Percentiles rank a stretch among this genome's conserved stretches.
Conservation (phyloP, 1,140 invertebrate species). For the Eulimnadia texana region DNA sequence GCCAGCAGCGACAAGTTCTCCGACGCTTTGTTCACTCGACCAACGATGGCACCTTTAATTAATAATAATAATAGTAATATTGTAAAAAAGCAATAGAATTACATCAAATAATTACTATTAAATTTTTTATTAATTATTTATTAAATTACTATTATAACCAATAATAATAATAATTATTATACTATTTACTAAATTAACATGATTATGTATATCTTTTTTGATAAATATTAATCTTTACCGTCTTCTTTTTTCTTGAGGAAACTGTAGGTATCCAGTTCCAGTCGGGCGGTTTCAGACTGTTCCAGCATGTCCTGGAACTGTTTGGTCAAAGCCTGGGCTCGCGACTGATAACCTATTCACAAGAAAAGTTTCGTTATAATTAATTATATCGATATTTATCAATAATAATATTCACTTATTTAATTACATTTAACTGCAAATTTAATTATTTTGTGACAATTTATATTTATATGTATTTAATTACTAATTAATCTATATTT, state of each 20-base stretch:
- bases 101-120: too few relatives aligned
- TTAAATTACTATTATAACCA: not conserved
- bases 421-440: too few relatives aligned
- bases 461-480: too few relatives aligned
- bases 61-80: too few relatives aligned
- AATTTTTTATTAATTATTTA: too few relatives aligned
- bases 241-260: conserved; percentile 75
- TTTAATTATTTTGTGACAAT: too few relatives aligned
- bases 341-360: conserved; percentile 33
- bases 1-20: conserved; percentile 87
- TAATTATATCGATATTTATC: not conserved
- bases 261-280: conserved; percentile 86
- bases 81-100: not conserved
- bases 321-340: conserved; percentile 75
- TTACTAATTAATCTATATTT: too few relatives aligned
- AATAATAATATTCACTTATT: not conserved
- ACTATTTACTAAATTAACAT: too few relatives aligned
- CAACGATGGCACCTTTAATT: conserved; percentile 67
- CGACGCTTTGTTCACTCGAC: conserved; percentile 57
- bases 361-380: conserved; percentile 21
- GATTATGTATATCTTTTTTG: too few relatives aligned
- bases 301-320: conserved; percentile 75
- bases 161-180: not conserved
- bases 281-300: conserved; percentile 71
- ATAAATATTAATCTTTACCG: too few relatives aligned